These are phyloP conservation scores for Pelusios castaneus DNA, from an alignment of 2,113 vertebrate genomes.

Conservation along the genomic window DNA sequence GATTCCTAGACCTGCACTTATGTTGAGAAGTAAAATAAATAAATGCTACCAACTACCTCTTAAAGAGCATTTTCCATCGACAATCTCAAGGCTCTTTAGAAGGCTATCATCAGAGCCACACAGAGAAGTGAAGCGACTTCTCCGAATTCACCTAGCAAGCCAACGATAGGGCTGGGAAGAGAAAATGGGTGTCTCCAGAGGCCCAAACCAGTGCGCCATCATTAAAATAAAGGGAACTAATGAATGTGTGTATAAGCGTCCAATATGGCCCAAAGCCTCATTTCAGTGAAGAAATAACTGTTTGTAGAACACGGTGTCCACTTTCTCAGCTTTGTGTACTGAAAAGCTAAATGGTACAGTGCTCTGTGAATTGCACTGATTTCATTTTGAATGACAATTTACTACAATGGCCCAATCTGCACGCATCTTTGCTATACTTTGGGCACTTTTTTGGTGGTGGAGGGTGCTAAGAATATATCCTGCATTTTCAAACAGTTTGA, in stretches of 20 bases:
- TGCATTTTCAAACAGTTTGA: rapidly evolving
- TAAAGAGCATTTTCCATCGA: too few relatives aligned
- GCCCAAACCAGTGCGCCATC: not conserved
- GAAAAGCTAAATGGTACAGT: not conserved
- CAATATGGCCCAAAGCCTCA: not conserved
- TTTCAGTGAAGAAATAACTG: not conserved
- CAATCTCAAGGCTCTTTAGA: too few relatives aligned
- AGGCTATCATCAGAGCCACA: not conserved
- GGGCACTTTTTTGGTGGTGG: not conserved
- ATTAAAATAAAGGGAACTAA: not conserved
- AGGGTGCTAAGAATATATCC: not conserved
- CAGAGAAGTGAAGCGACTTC: too few relatives aligned
- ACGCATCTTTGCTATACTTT: not conserved
- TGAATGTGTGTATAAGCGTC: not conserved
- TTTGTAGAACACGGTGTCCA: not conserved
- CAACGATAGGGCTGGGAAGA: not conserved
- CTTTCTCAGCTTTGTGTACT: not conserved
- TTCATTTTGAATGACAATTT: not conserved
- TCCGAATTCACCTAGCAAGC: not conserved
- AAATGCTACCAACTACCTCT: not conserved
- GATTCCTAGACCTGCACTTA: not conserved
- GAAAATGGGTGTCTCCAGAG: not conserved
- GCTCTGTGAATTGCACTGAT: not conserved
- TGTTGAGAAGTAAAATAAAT: not conserved
- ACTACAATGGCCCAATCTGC: not conserved